Percentiles rank a stretch among this genome's conserved stretches.
Conservation (phyloP, 2,113 vertebrate genomes). For the Lichenostomus cassidix region DNA sequence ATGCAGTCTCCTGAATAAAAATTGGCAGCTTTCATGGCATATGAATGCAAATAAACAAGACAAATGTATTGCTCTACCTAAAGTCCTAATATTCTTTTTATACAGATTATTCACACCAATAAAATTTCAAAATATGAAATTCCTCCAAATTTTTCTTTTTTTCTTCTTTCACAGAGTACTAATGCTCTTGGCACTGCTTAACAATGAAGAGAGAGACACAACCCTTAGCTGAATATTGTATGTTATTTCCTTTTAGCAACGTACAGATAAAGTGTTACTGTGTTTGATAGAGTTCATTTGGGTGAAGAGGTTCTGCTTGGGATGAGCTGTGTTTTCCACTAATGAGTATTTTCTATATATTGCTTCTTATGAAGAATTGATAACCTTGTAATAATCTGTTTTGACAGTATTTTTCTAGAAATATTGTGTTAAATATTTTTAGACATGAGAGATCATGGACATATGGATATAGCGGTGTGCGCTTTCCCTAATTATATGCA, state of each 20-base stretch:
- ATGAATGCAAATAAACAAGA: background rate
- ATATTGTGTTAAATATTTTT: conserved; percentile 72
- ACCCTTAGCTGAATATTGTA: background rate
- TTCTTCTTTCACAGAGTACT: background rate
- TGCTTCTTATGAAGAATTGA: conserved; percentile 65
- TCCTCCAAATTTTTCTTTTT: background rate
- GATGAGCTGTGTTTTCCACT: conserved; percentile 18
- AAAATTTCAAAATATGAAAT: background rate
- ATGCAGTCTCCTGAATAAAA: conserved; percentile 44
- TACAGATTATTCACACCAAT: background rate
- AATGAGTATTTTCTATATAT: conserved; percentile 63
- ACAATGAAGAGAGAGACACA: background rate
- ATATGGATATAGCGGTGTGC: conserved; percentile 82
- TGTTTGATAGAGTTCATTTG: background rate
- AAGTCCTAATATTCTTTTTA: background rate
- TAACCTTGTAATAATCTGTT: conserved; percentile 71
- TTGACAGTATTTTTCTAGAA: conserved; percentile 72
- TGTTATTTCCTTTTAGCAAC: background rate
- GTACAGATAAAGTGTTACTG: background rate
- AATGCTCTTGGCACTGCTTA: background rate
- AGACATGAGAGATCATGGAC: conserved; percentile 68
- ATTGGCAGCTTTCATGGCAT: background rate
- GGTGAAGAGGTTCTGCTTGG: conserved; percentile 26
- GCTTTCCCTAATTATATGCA: conserved; percentile 88
- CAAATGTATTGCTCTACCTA: background rate